Base-by-base conservation (phyloP, 1,140 invertebrate species). In the Zophobas morio region DNA sequence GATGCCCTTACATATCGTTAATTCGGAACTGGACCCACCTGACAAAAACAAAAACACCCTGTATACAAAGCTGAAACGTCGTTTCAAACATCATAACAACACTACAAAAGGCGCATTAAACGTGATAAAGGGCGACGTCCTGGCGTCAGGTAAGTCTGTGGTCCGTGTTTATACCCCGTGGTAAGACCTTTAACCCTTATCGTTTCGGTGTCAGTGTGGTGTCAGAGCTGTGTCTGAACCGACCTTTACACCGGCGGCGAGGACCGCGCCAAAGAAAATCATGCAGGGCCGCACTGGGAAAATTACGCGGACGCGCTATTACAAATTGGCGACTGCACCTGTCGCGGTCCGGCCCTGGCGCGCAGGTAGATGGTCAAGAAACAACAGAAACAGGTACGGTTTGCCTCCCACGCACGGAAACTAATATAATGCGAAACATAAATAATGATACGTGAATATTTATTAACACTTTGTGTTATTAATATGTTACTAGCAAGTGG, bases 171-270 rank as follows among this genome's bases (percentile, higher is more conserved):
- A 34, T 66, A 66, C 71, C 71, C 71, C 39, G 71, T 56, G 71
- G 71, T 66, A 42, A 56, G 71, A 73, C 71, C 71, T 73, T 73
- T 73, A 73, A 73, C 71, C 71, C 71, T 73, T 73, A 73, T 73
- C 71, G 49, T 73, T 73, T 56, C 51, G 54, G 71, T 73, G 71
- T 73, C 71, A 73, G 71, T 36, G 71, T 39, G 33, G 71, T 73
- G 71, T 73, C 71, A 73, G 71, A 73, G 32, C 6, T 54, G 49
- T 54, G 49, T 54, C 49, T 56, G 49, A 36, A 40, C 47, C 54
- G 6, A 56, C 47, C 36, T 39, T 73, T 72, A 72, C 47, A 54
- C 71, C 54, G 49, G 49, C 34, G 36, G 54, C 71, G 0, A 56
- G 40, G 39, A 54, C 51, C 37, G 46, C 35, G 32, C 47, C 33